phyloP scores from a whole-genome alignment of 2,797 vertebrate genomes.

The Corythornis leucogaster region DNA sequence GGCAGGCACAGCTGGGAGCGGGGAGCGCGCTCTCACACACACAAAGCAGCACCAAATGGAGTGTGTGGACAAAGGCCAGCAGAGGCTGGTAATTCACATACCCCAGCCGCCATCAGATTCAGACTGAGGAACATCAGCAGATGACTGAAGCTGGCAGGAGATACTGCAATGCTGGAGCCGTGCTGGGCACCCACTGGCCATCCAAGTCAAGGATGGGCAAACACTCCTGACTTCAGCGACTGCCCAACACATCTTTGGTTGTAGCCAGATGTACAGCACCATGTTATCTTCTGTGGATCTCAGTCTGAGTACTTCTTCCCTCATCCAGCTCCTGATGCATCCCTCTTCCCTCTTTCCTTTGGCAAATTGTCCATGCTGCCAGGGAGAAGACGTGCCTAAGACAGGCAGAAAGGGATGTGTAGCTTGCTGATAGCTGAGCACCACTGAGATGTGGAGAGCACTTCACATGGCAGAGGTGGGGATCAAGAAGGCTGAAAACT shows the following conservation, averaged over 20 bases:
- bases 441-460: accelerated
- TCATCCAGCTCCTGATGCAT: background rate
- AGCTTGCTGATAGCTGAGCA: background rate
- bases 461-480: background rate
- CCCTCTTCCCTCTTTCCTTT: background rate
- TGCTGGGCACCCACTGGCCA: background rate
- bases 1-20: conserved; percentile 67
- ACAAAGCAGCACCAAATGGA: conserved; percentile 65
- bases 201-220: background rate
- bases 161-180: accelerated
- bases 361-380: background rate
- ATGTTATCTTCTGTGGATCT: background rate
- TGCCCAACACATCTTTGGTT: background rate
- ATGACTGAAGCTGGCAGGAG: conserved; percentile 4
- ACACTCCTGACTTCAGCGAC: background rate
- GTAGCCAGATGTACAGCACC: background rate
- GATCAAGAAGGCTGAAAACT: background rate
- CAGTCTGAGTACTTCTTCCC: background rate
- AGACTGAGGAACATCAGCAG: background rate
- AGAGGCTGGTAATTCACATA: background rate
- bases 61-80: conserved; percentile 33
- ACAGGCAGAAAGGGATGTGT: background rate
- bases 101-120: background rate
- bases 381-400: background rate
- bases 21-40: conserved; percentile 46